These are phyloP conservation scores for Helicolenus hilgendorfi DNA, from an alignment of 2,797 vertebrate species.

Conservation along the genomic window DNA sequence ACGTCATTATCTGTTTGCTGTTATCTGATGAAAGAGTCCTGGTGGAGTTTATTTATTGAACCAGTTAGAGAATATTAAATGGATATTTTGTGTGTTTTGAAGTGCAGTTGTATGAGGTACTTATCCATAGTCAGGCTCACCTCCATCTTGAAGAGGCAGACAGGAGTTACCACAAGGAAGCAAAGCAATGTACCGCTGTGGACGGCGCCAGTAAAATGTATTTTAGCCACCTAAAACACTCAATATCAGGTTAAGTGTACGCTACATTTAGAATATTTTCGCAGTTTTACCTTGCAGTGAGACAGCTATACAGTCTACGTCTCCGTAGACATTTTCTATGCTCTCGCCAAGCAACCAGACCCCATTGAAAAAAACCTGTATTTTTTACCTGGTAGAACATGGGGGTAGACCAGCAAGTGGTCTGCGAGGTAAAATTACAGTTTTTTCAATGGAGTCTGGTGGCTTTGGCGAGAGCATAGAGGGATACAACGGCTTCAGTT, in stretches of 20 bases:
- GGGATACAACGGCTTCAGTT: too few species aligned
- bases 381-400: too few species aligned
- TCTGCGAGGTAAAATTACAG: too few species aligned
- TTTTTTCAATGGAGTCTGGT: too few species aligned
- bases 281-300: too few species aligned
- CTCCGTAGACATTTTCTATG: rapidly evolving
- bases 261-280: neutral
- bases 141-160: neutral
- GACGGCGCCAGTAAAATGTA: neutral
- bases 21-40: conserved; percentile 30
- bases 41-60: conserved; percentile 27
- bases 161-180: neutral
- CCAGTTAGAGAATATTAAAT: neutral
- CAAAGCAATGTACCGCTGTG: neutral
- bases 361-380: too few species aligned
- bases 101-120: neutral
- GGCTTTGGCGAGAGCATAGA: too few species aligned
- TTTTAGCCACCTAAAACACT: neutral
- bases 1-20: conserved; percentile 50
- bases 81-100: neutral
- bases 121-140: neutral
- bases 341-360: too few species aligned
- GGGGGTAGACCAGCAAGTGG: too few species aligned
- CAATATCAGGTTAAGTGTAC: neutral
- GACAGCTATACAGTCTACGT: too few species aligned